A percentile compares a stretch with the other conserved stretches of the same genome.
Conservation (phyloP, 2,888 invertebrate species). For the Himalopsyche kuldschensis region DNA sequence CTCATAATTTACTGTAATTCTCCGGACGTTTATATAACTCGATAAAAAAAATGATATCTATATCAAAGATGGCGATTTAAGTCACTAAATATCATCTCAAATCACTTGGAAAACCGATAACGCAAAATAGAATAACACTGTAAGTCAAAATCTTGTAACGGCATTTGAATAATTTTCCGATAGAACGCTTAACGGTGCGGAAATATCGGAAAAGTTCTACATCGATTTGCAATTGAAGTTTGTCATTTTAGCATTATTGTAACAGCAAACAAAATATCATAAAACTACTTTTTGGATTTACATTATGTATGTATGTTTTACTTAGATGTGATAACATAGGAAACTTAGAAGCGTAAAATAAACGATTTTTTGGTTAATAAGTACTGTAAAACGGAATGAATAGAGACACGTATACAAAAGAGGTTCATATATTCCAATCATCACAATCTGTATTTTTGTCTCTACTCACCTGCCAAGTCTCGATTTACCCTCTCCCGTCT, state of each 20-base stretch:
- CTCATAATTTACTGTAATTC: too few relatives aligned
- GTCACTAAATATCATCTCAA: neutral
- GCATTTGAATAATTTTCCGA: neutral
- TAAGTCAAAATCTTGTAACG: neutral
- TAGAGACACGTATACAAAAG: too few relatives aligned
- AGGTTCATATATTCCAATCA: too few relatives aligned
- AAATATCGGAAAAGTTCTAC: neutral
- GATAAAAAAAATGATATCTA: too few relatives aligned
- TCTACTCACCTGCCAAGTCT: too few relatives aligned
- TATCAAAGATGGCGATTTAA: neutral
- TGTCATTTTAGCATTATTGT: neutral
- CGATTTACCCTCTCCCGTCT: too few relatives aligned
- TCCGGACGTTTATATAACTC: too few relatives aligned
- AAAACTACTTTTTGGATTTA: neutral
- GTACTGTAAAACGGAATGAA: too few relatives aligned
- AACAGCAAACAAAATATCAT: neutral
- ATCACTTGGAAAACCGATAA: neutral
- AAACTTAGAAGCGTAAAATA: too few relatives aligned
- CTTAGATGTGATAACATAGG: too few relatives aligned
- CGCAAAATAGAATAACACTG: neutral
- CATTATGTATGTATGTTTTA: neutral
- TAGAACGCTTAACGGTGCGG: neutral
- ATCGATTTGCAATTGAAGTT: neutral
- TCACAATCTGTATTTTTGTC: too few relatives aligned
- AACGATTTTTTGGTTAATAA: too few relatives aligned